phyloP scores from a whole-genome alignment of 1,140 invertebrate species.

The Drosophila ambigua region DNA sequence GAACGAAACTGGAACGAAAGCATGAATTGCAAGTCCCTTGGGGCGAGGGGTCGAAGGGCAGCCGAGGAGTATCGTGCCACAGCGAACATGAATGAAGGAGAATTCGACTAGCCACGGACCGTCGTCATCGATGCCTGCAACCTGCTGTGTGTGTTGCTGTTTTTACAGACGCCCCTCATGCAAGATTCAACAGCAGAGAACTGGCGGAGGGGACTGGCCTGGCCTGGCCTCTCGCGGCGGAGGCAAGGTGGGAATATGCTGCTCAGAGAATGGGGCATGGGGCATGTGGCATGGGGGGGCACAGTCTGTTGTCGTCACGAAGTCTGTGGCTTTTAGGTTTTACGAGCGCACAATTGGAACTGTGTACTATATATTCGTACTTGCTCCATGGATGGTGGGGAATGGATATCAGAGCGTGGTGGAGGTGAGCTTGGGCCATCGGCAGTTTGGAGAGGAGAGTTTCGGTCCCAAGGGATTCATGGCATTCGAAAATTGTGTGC shows the following conservation, averaged over 20 bases:
- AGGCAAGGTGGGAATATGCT: constrained; percentile 11
- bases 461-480: constrained; percentile 1
- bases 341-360: constrained; percentile 41
- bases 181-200: constrained; percentile 43
- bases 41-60: background rate
- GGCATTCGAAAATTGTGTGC: too few relatives aligned
- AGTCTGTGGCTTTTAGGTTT: constrained; percentile 74
- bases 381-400: too few relatives aligned
- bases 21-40: constrained; percentile 59
- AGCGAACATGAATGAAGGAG: constrained; percentile 77
- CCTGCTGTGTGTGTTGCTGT: constrained; percentile 24
- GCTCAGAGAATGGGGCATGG: constrained; percentile 7
- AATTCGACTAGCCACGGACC: constrained; percentile 52
- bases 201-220: background rate
- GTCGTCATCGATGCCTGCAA: constrained; percentile 55
- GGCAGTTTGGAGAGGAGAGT: constrained; percentile 36
- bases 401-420: background rate
- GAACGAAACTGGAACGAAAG: constrained; percentile 23
- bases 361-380: constrained; percentile 42
- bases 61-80: background rate
- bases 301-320: constrained; percentile 62
- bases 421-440: constrained; percentile 40
- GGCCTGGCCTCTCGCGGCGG: background rate
- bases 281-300: constrained; percentile 14
- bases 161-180: constrained; percentile 42